Evolutionary conservation across 2,113 vertebrate genomes (phyloP).

Genomic region (Polypterus senegalus): DNA sequence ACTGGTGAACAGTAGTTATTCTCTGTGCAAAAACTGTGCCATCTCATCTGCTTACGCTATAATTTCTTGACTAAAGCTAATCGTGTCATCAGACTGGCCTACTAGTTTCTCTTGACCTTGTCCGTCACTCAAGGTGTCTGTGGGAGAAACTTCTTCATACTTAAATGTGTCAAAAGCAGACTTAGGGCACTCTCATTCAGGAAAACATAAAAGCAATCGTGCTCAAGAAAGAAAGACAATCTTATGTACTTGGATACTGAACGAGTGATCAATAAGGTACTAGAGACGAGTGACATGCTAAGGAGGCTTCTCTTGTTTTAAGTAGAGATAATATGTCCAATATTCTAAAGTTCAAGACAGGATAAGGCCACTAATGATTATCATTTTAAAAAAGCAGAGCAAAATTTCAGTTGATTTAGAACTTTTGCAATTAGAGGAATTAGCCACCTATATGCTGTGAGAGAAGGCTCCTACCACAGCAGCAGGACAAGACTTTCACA

Average conservation of each 20-base stretch:
- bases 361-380: no score
- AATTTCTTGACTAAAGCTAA: no score
- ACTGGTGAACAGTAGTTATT: no score
- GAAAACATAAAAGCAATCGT: neutral
- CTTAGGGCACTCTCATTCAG: neutral
- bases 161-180: neutral
- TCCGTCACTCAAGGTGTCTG: neutral
- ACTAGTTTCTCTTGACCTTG: neutral
- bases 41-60: neutral
- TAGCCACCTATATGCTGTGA: no score
- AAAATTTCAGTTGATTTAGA: no score
- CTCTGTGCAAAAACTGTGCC: neutral
- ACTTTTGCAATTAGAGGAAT: no score
- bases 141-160: neutral
- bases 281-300: neutral
- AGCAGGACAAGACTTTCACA: no score
- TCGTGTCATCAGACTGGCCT: neutral
- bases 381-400: no score
- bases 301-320: no score
- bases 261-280: neutral
- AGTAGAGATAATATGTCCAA: no score
- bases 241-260: neutral
- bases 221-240: neutral
- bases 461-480: no score
- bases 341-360: no score